phyloP scores from a whole-genome alignment of 2,888 invertebrate genomes.

The Drosophila greeni region DNA sequence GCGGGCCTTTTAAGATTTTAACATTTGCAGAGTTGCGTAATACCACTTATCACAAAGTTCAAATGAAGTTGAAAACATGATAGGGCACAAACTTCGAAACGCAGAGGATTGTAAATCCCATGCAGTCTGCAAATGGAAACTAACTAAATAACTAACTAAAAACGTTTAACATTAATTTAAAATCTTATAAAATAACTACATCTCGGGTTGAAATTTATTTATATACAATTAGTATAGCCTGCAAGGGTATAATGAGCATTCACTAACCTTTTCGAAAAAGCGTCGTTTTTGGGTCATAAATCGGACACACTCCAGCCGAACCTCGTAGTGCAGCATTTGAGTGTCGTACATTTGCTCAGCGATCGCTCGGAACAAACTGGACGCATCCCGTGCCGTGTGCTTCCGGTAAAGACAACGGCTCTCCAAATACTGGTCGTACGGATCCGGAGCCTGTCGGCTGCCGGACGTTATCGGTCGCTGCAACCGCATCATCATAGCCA shows the following conservation, averaged over 20 bases:
- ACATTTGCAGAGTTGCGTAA: neutral
- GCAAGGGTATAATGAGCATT: neutral
- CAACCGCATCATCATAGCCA: constrained; percentile 36
- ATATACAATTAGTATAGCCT: too few relatives aligned
- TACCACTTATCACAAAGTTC: neutral
- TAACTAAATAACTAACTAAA: too few relatives aligned
- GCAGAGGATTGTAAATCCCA: too few relatives aligned
- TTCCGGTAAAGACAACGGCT: constrained; percentile 90
- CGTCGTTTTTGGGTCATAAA: constrained; percentile 84
- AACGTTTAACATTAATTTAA: too few relatives aligned
- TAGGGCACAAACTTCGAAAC: too few relatives aligned
- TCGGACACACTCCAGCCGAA: constrained; percentile 86
- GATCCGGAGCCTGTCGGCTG: constrained; percentile 79
- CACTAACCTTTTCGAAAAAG: constrained; percentile 83
- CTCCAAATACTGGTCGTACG: constrained; percentile 87
- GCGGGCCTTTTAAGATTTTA: too few relatives aligned
- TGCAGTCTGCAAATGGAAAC: too few relatives aligned
- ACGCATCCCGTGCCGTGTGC: constrained; percentile 92
- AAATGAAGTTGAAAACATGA: too few relatives aligned
- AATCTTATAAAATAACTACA: too few relatives aligned
- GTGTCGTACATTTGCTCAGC: constrained; percentile 88
- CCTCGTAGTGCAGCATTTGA: constrained; percentile 86
- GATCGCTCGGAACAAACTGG: constrained; percentile 91
- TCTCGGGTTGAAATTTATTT: too few relatives aligned
- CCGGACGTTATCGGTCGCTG: constrained; percentile 78